Evolutionary conservation across 2,888 invertebrate genomes (phyloP).

Genomic region (Monopis laevigella): DNA sequence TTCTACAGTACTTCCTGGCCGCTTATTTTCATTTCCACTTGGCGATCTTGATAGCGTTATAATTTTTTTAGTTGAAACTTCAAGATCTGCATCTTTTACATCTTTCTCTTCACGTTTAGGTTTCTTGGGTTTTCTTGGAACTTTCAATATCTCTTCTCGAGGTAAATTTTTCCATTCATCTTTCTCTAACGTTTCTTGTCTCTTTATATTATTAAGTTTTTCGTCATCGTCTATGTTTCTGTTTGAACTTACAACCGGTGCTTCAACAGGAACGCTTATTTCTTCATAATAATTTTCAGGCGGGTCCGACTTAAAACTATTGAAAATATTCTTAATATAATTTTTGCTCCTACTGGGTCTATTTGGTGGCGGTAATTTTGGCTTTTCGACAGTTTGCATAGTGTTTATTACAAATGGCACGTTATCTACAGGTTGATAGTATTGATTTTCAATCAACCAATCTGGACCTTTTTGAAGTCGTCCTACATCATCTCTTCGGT

Average conservation of each 20-base stretch:
- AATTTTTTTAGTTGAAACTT: conserved; percentile 40
- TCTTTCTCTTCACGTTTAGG: conserved; percentile 32
- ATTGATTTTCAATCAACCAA: conserved; percentile 47
- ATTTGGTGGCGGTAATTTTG: conserved; percentile 4
- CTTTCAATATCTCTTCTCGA: conserved; percentile 48
- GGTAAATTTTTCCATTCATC: conserved; percentile 37
- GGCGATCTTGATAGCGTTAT: conserved; percentile 49
- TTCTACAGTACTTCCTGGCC: conserved; percentile 27
- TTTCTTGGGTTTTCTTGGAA: conserved; percentile 47
- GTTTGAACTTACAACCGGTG: conserved; percentile 21
- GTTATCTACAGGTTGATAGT: conserved; percentile 49
- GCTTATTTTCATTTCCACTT: conserved; percentile 40
- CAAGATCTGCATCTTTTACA: conserved; percentile 7
- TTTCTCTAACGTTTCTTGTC: conserved; percentile 22
- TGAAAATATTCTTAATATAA: not conserved
- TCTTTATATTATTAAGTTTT: conserved; percentile 35
- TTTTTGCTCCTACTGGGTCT: not conserved
- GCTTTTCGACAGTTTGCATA: conserved; percentile 7
- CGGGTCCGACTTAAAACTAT: not conserved
- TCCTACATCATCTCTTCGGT: conserved; percentile 29
- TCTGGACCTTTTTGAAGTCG: conserved; percentile 41
- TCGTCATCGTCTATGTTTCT: conserved; percentile 54
- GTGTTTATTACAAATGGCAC: conserved; percentile 48
- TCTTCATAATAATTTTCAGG: conserved; percentile 55
- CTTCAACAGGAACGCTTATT: conserved; percentile 35